These are phyloP conservation scores for Ctenochaetus hawaiiensis DNA, from an alignment of 2,797 vertebrate genomes.

Conservation along the genomic window DNA sequence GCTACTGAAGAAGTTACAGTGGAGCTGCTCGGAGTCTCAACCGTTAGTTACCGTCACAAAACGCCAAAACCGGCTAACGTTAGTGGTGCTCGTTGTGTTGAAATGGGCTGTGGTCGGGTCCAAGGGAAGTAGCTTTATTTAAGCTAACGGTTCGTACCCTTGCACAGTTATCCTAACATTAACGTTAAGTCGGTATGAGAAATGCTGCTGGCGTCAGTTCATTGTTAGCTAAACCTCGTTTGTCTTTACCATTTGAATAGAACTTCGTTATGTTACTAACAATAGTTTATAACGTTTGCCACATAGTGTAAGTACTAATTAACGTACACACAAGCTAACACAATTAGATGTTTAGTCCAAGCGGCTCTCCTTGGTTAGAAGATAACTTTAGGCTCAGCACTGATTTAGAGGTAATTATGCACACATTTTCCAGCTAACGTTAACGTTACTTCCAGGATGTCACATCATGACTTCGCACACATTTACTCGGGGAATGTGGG, in stretches of 20 bases:
- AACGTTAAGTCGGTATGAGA: constrained; percentile 12
- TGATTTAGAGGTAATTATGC: constrained; percentile 1
- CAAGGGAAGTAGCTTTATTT: constrained; percentile 24
- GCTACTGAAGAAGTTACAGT: constrained; percentile 52
- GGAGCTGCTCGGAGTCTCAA: constrained; percentile 17
- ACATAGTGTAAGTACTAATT: background rate
- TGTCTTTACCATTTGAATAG: constrained; percentile 22
- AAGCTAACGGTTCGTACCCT: constrained; percentile 37
- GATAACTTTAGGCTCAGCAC: constrained; percentile 23
- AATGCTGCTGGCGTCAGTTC: constrained; percentile 10
- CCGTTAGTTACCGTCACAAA: constrained; percentile 17
- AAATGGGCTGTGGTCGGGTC: constrained; percentile 1
- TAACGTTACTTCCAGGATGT: constrained; percentile 26
- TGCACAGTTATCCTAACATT: background rate
- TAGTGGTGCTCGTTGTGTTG: background rate
- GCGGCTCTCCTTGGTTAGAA: background rate
- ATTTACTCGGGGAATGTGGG: constrained; percentile 15
- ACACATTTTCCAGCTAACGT: constrained; percentile 27
- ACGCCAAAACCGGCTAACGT: constrained; percentile 4
- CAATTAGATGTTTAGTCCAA: background rate
- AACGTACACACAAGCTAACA: constrained; percentile 25
- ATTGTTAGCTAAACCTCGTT: constrained; percentile 32
- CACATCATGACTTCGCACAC: constrained; percentile 41
- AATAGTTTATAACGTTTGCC: constrained; percentile 1
- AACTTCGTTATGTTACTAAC: constrained; percentile 22